Percentiles rank a stretch among this genome's conserved stretches.
phyloP scores from a whole-genome alignment of 2,888 invertebrate genomes.

The Dryadula phaetusa region DNA sequence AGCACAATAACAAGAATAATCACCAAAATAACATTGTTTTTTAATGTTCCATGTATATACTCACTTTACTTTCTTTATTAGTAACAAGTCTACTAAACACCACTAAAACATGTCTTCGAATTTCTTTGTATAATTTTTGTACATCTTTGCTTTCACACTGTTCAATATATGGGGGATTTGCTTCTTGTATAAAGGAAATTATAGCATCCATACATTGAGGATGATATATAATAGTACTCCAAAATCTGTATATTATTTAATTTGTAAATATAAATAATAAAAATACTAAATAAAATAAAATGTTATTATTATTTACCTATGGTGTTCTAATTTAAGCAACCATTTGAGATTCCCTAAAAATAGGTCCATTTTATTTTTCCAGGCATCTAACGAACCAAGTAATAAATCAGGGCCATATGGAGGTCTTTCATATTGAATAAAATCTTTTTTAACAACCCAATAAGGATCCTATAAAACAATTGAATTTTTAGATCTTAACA shows the following conservation, averaged over 20 bases:
- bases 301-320: constrained; percentile 77
- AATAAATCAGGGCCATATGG: constrained; percentile 76
- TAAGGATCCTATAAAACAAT: constrained; percentile 72
- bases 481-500: background rate
- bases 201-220: constrained; percentile 86
- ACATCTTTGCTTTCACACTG: constrained; percentile 72
- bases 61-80: constrained; percentile 89
- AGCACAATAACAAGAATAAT: background rate
- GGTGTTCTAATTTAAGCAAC: constrained; percentile 87
- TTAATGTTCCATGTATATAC: constrained; percentile 20
- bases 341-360: constrained; percentile 88
- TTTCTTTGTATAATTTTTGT: constrained; percentile 80
- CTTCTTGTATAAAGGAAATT: constrained; percentile 89
- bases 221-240: constrained; percentile 89
- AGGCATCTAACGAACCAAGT: constrained; percentile 85
- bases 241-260: constrained; percentile 82
- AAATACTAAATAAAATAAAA: constrained; percentile 2
- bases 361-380: constrained; percentile 86
- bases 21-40: background rate
- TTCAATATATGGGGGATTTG: constrained; percentile 87
- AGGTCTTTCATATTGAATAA: constrained; percentile 85
- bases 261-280: background rate
- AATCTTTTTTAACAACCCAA: constrained; percentile 83
- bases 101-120: constrained; percentile 87
- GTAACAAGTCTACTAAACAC: constrained; percentile 91